A percentile compares a stretch with the other conserved stretches of the same genome.
Conservation (phyloP, 1,140 invertebrate genomes). For the Diorhabda carinulata region DNA sequence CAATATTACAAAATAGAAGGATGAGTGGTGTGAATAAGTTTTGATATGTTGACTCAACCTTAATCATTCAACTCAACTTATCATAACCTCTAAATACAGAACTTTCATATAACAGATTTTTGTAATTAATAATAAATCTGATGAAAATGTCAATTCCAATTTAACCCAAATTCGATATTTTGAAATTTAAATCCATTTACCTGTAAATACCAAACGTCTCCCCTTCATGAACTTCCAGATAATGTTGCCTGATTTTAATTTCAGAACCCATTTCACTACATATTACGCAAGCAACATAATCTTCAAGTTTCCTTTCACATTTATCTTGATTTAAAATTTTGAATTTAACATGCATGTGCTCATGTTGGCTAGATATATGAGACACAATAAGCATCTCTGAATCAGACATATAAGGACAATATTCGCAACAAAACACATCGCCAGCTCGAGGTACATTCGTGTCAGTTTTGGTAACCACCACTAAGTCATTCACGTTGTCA, state of each 20-base stretch:
- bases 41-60: too few relatives aligned
- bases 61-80: too few relatives aligned
- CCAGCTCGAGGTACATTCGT: constrained; percentile 16
- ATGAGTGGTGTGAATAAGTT: too few relatives aligned
- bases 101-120: too few relatives aligned
- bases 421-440: constrained; percentile 25
- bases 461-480: constrained; percentile 22
- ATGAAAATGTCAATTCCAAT: too few relatives aligned
- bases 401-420: constrained; percentile 20
- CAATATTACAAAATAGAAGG: too few relatives aligned
- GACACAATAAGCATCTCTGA: constrained; percentile 13
- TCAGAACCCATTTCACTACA: constrained; percentile 26
- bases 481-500: constrained; percentile 7
- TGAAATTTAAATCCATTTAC: background rate
- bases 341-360: constrained; percentile 21
- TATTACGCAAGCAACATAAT: constrained; percentile 22
- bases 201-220: constrained; percentile 4
- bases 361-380: constrained; percentile 11
- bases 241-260: constrained; percentile 23
- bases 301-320: constrained; percentile 7
- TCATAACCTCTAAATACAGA: too few relatives aligned
- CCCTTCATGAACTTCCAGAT: constrained; percentile 17
- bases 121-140: too few relatives aligned
- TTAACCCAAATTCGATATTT: too few relatives aligned
- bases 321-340: constrained; percentile 20